These are phyloP conservation scores for Tichodroma muraria DNA, from an alignment of 2,113 vertebrate genomes.

Conservation along the genomic window DNA sequence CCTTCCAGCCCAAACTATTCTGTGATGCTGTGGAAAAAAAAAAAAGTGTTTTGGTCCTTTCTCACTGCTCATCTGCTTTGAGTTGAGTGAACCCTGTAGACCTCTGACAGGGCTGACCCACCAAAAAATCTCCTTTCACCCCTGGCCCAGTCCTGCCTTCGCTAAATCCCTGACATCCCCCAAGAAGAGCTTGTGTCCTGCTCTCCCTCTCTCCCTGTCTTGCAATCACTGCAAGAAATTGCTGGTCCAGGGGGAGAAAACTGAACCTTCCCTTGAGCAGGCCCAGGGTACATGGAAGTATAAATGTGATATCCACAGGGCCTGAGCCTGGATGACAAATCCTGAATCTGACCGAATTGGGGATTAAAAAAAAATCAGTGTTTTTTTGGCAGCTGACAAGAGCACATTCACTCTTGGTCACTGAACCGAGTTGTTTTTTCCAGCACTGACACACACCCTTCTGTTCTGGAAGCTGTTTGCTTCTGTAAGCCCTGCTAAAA, in stretches of 20 bases:
- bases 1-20: background rate
- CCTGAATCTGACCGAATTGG: fast-evolving
- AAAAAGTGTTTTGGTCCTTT: background rate
- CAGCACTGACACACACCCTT: background rate
- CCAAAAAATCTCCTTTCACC: background rate
- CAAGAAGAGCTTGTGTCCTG: background rate
- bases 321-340: background rate
- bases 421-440: background rate
- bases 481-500: background rate
- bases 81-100: background rate
- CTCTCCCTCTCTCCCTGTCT: background rate
- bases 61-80: background rate
- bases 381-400: background rate
- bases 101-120: background rate
- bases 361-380: background rate
- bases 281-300: background rate
- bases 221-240: background rate
- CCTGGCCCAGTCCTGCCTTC: background rate
- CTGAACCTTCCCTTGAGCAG: background rate
- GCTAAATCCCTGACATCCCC: background rate
- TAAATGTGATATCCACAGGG: background rate
- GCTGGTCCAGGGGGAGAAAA: background rate
- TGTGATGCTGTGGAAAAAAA: background rate
- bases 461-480: background rate
- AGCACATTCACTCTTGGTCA: background rate